Conservation (phyloP, 2,888 invertebrate genomes). For the Dione vanillae region DNA sequence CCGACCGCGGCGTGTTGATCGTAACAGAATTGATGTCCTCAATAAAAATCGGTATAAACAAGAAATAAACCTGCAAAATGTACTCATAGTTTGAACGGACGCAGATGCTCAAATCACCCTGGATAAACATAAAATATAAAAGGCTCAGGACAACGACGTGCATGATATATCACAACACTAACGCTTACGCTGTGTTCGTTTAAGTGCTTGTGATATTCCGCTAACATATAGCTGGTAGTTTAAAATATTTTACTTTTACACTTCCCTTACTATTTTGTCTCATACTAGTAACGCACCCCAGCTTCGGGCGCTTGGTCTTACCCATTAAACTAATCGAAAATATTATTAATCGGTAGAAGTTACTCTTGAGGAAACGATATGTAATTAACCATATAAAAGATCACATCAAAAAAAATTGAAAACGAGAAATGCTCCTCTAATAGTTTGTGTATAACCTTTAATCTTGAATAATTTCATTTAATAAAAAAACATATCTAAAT, state of each 20-base stretch:
- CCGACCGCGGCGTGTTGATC: background rate
- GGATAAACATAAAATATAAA: slow-evolving; percentile 70
- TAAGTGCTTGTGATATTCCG: slow-evolving; percentile 30
- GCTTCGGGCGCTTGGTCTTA: no score
- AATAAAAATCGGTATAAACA: slow-evolving; percentile 33
- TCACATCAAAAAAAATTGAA: no score
- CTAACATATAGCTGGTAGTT: slow-evolving; percentile 4
- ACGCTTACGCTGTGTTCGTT: slow-evolving; percentile 56
- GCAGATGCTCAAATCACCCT: slow-evolving; percentile 43
- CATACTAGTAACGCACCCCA: background rate
- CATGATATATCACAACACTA: slow-evolving; percentile 68
- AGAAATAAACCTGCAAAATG: slow-evolving; percentile 33
- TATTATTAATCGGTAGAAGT: no score
- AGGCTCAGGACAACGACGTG: slow-evolving; percentile 61
- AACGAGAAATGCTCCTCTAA: no score
- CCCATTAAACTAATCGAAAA: no score
- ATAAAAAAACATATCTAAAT: no score
- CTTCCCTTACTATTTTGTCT: background rate
- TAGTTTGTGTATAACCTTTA: no score
- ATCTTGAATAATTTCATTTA: no score
- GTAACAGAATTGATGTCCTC: slow-evolving; percentile 14
- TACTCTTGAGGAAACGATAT: no score
- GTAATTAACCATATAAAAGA: no score
- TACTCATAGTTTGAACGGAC: slow-evolving; percentile 35
- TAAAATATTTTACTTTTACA: slow-evolving; percentile 1